Conservation (phyloP, 2,888 invertebrate species). For the Ceramica pisi region DNA sequence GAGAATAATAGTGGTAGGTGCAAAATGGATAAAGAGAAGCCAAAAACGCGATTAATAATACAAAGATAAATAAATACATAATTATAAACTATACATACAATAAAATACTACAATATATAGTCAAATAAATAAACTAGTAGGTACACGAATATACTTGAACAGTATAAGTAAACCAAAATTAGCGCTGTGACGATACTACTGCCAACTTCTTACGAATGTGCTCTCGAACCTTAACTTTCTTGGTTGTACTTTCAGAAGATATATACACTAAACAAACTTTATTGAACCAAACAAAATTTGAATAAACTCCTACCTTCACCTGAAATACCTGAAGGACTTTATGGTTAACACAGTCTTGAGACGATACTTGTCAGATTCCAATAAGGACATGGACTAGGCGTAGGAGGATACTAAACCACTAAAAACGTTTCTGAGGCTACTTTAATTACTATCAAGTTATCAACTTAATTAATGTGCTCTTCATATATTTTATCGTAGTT, state of each 20-base stretch:
- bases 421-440: not conserved
- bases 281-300: not conserved
- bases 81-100: no score
- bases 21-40: no score
- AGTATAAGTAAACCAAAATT: no score
- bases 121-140: no score
- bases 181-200: no score
- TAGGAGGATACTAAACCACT: not conserved
- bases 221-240: no score
- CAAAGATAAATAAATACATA: no score
- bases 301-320: not conserved
- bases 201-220: no score
- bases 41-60: no score
- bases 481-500: conserved; percentile 13
- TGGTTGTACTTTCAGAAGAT: not conserved
- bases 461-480: conserved; percentile 11
- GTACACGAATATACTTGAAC: no score
- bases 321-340: conserved; percentile 1
- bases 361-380: not conserved
- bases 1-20: no score
- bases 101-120: no score
- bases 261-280: not conserved
- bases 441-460: conserved; percentile 9
- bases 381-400: not conserved
- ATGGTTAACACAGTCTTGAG: conserved; percentile 11